Base-by-base conservation (phyloP, 2,797 vertebrate species). In the Sebastes taczanowskii region DNA sequence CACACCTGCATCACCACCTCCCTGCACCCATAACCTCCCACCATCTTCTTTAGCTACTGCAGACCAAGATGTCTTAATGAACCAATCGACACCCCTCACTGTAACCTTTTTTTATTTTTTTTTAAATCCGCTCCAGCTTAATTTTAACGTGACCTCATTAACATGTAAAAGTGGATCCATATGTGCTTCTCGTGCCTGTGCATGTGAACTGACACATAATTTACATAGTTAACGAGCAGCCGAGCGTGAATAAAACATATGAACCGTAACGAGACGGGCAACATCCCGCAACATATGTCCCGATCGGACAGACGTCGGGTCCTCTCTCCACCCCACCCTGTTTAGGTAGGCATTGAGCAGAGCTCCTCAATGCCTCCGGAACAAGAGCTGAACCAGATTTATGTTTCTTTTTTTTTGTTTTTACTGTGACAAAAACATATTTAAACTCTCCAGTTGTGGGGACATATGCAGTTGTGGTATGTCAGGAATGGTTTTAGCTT, bases 191-290 rank as follows among this genome's bases (percentile, higher is more conserved):
- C 65, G 74, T 91, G 87, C 70, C 80, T 79, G 80, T 49, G 81
- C 85, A 88, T 93, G 91, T 94, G 88, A 94, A 93, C 93, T 90
- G 94, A 91, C 94, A 89, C 82, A 80, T 89, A 9, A 94, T 95
- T 92, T 92, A 91, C 86, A 89, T 92, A 80, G 82, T 89, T 89
- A 92, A 91, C 79, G 78, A 88, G 87, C 91, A 91, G 70, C 84
- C 71, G 59, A 86, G 91, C 86, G 61, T 91, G 89, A 94, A 92
- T 87, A 86, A 85, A 93, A 91, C 88, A 91, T 67, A 77, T 88
- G 87, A 94, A 90, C 83, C 88, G 38, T 88, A 89, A 90, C 53
- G 56, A 89, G 86, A 80, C 55, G 66, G 81, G 84, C 83, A 87
- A 86, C 87, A 89, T 92, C 71, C 83, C 85, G 84, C 69, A 75